These are phyloP conservation scores for Escarpia spicata DNA, from an alignment of 2,888 invertebrate genomes.

Conservation along the genomic window DNA sequence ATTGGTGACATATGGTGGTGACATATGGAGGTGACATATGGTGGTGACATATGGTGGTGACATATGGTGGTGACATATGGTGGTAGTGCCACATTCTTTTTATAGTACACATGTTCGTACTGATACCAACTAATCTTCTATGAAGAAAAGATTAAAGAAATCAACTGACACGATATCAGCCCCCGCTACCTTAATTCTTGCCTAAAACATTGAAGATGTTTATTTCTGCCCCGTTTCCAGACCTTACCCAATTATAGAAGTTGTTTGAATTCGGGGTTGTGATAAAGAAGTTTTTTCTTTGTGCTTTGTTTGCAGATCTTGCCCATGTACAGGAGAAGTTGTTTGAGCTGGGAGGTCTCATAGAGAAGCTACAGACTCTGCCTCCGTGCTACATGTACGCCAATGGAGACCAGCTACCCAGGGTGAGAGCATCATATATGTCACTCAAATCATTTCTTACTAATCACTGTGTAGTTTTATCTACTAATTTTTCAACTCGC, in stretches of 20 bases:
- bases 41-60: no score
- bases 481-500: background rate
- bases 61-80: no score
- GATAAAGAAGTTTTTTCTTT: slow-evolving; percentile 65
- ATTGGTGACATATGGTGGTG: no score
- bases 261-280: slow-evolving; percentile 76
- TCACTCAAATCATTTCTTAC: background rate
- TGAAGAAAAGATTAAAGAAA: no score
- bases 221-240: background rate
- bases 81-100: no score
- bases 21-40: no score
- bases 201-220: no score
- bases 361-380: slow-evolving; percentile 70
- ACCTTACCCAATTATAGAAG: slow-evolving; percentile 64
- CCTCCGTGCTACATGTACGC: background rate
- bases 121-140: no score
- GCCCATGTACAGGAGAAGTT: slow-evolving; percentile 77
- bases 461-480: background rate
- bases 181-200: no score
- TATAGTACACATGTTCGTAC: no score
- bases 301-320: slow-evolving; percentile 62
- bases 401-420: background rate
- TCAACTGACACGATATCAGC: no score
- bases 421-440: background rate
- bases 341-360: slow-evolving; percentile 74